Base-by-base conservation (phyloP, 2,888 invertebrate species). In the Disparrhopalites patrizii region DNA sequence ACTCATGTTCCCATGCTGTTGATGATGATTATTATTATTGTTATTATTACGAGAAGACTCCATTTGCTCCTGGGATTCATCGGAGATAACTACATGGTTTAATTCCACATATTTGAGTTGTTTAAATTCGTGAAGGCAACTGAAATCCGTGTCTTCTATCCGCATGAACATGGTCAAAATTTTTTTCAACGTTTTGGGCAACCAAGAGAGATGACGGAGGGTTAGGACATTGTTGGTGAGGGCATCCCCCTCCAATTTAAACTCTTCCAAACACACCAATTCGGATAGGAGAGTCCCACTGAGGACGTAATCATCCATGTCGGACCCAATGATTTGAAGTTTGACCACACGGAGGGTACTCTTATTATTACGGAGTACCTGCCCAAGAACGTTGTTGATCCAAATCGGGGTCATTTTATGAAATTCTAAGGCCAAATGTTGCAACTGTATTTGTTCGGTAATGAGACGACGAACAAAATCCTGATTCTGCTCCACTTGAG, bases 81-180 rank as follows among this genome's bases (percentile, higher is more conserved):
- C 40, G 10, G 27, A n/a, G 27, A 58, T 15, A 40, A 60, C 47
- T 13, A 60, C 31, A 20, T 47, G 60, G 28, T 60, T 60, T n/a
- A 60, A 20, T 31, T 60, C 60, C 10, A 60, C 23, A n/a, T 60
- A 60, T 31, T 60, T 47, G 1, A 60, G 15, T 15, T 27, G 28
- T 47, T n/a, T 47, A 13, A 60, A 60, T 30, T 28, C 27, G 18
- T 60, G 47, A 13, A 60, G 47, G n/a, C 60, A 60, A 20, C 20
- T 5, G 40, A 60, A 60, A 28, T 60, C 47, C 8, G 30, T 47
- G 18, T 60, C 40, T 10, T 60, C 60, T n/a, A 60, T 60, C 13
- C 30, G 40, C 30, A 60, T 47, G 23, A 60, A 60, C 60, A 60
- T 60, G 7, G 60, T 60, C 1, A 60, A 30, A 8, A 60, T 60